phyloP scores from a whole-genome alignment of 2,797 vertebrate genomes.

The Galaxias olidus region DNA sequence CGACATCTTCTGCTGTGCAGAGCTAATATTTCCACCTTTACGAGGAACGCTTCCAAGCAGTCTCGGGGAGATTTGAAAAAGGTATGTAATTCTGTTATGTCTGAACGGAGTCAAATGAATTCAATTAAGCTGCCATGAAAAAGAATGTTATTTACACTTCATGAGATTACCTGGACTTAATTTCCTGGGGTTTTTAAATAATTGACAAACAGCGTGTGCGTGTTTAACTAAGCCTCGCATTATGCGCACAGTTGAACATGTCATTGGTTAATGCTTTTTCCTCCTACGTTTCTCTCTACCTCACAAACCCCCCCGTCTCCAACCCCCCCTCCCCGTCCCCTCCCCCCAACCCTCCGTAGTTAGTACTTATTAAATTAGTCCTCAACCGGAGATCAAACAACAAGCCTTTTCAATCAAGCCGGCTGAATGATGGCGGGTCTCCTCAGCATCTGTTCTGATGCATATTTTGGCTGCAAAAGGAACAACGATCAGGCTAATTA shows the following conservation, averaged over 20 bases:
- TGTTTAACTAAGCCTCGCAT: slow-evolving; percentile 71
- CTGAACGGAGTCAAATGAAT: slow-evolving; percentile 63
- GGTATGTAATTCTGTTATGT: slow-evolving; percentile 57
- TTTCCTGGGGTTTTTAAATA: slow-evolving; percentile 71
- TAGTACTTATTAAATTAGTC: slow-evolving; percentile 73
- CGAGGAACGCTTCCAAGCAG: slow-evolving; percentile 24
- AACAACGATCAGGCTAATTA: slow-evolving; percentile 51
- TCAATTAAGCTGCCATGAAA: slow-evolving; percentile 67
- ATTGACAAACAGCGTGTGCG: slow-evolving; percentile 73
- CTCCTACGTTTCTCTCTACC: slow-evolving; percentile 55
- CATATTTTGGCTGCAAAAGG: slow-evolving; percentile 33
- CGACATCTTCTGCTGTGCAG: slow-evolving; percentile 31
- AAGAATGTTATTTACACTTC: slow-evolving; percentile 71
- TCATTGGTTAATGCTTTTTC: slow-evolving; percentile 70
- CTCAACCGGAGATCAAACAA: slow-evolving; percentile 69
- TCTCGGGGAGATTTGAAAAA: slow-evolving; percentile 37
- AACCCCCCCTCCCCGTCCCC: slow-evolving; percentile 39
- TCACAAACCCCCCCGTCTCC: slow-evolving; percentile 33
- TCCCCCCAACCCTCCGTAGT: slow-evolving; percentile 44
- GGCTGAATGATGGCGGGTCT: slow-evolving; percentile 60
- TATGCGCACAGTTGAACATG: slow-evolving; percentile 74
- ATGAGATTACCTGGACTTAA: slow-evolving; percentile 72
- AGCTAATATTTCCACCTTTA: slow-evolving; percentile 38
- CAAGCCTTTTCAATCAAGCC: slow-evolving; percentile 50
- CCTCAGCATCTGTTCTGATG: slow-evolving; percentile 57